Conservation (phyloP, 2,113 vertebrate genomes). For the Mionectes macconnelli region DNA sequence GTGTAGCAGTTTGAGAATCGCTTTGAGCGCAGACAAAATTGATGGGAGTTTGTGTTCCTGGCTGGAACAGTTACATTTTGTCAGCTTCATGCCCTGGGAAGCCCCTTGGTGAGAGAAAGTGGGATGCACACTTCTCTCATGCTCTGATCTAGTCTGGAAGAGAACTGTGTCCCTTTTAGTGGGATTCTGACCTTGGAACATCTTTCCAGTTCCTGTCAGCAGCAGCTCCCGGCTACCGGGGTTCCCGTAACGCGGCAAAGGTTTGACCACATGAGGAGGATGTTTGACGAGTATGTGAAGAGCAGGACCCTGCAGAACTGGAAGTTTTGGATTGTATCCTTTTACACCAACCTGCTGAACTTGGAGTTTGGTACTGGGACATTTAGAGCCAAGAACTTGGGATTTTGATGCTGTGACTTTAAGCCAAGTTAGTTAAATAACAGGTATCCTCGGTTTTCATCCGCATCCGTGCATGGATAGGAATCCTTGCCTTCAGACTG, state of each 20-base stretch:
- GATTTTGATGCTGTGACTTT: not conserved
- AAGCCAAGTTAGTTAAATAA: not conserved
- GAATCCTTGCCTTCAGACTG: not conserved
- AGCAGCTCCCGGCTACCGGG: conserved; percentile 91
- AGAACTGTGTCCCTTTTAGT: not conserved
- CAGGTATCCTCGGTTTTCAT: not conserved
- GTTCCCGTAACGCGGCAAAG: conserved; percentile 80
- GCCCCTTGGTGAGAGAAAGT: not conserved
- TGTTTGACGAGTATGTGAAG: conserved; percentile 92
- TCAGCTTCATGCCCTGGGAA: not conserved
- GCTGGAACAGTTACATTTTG: not conserved
- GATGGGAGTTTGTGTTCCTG: not conserved
- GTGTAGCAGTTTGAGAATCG: not conserved
- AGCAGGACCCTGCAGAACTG: conserved; percentile 91
- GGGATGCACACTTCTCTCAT: not conserved
- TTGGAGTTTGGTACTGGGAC: not conserved
- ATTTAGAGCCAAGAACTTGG: not conserved
- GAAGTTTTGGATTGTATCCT: conserved; percentile 99
- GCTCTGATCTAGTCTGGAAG: not conserved
- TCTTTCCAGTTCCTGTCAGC: conserved; percentile 85
- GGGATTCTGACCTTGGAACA: not conserved
- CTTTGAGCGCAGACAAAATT: not conserved
- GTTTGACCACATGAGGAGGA: conserved; percentile 83
- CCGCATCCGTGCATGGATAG: not conserved
- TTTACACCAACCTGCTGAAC: not conserved